Evolutionary conservation across 1,140 invertebrate species (phyloP), one percentile per base, ranked within the genome.

Genomic region (Bombus confusus): DNA sequence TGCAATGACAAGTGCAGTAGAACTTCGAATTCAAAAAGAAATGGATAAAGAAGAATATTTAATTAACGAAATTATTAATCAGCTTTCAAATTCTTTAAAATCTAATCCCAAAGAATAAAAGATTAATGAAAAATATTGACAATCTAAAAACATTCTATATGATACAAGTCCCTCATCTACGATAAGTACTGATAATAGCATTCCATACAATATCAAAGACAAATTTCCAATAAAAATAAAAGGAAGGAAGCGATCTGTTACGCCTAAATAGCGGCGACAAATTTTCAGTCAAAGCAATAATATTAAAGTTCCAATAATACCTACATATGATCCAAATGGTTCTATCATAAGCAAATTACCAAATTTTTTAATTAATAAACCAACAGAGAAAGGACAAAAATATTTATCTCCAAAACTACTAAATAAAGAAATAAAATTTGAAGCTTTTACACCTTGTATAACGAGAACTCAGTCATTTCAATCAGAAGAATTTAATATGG

Each of bases 31-130:
- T 85, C 52, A 52, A 2, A 57, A 89, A 31, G 90, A 79, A 80
- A 66, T 79, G 22, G 52, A 86, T 66, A 87, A 91, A 52, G 91
- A 93, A 68, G 90, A 89, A 41, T 68, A 76, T 78, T 73, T 93
- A 31, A 76, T 93, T 22, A 91, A 88, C 87, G 52, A 92, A 86
- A 92, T 93, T 76, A 93, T 93, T 84, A 89, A 83, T 81, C 80
- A 91, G 72, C 86, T 93, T n/a, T 93, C 93, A 1, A 88, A 74
- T 34, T 88, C 92, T 13, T 77, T 92, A 62, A 85, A 86, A 31
- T 80, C 66, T 5, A 85, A 39, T 37, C 52, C 68, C n/a, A 41
- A 62, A 80, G 68, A 85, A n/a, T 3, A 22, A 8, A 34, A 80
- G 3, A 43, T 72, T 31, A 84, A 28, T 18, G 43, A 59, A 2